Evolutionary conservation across 2,797 vertebrate species (phyloP), one percentile per base, ranked within the genome.

Genomic region (Typhlichthys subterraneus): DNA sequence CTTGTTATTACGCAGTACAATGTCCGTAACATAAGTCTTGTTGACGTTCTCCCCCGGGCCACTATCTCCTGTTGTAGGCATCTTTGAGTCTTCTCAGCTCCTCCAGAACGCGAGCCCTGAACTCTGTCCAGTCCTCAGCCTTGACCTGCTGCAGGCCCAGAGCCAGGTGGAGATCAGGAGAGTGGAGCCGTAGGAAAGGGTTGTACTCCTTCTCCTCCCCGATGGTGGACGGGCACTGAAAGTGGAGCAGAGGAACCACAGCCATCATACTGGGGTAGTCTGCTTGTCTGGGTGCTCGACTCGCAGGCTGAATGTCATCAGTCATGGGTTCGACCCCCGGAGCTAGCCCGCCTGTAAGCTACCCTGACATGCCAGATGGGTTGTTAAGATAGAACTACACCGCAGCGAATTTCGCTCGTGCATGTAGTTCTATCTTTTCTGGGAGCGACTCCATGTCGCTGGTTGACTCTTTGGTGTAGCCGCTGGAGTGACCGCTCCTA

Each of bases 151-250:
- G 89, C n/a, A 97, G 75, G n/a, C 93, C 94, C 76, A 98, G 85
- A 0, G 93, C 93, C 63, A 82, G 85, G 29, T 97, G 96, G 70
- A 99, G 93, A 46, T 94, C 95, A 0, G 83, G 73, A 38, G 70
- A 86, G 82, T 98, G 95, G 49, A 93, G 96, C 72, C 96, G 89
- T 78, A 98, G 89, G 87, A 99, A 99, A 0, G 96, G 97, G 75
- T 99, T 99, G 88, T 99, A 99, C 68, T 89, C 88, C 80, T 94
- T 95, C 81, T 99, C 96, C 38, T 99, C 96, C 2, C 93, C 93
- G 9, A 99, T 87, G 0, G 96, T 98, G 45, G 97, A 98, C 0
- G 97, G 97, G 82, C 95, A 92, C 97, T 98, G 87, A 0, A 81
- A 83, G 56, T 1, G 7, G 65, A 64, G 53, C 3, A 45, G 5